phyloP scores from a whole-genome alignment of 2,113 vertebrate species.

The Heteronetta atricapilla region DNA sequence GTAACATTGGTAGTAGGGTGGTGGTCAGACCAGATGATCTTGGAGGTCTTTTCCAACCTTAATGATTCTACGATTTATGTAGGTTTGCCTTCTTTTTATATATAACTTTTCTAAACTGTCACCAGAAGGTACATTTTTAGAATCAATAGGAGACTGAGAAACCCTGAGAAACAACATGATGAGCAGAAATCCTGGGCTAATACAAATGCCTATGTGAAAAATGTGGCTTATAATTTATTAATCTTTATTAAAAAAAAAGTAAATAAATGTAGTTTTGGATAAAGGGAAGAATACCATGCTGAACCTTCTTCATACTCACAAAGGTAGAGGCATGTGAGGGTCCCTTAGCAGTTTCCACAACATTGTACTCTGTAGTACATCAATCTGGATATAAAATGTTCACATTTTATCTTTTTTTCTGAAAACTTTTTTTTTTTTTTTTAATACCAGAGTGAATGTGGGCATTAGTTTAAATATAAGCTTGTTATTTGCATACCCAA shows the following conservation, averaged over 20 bases:
- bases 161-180: background rate
- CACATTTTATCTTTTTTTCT: background rate
- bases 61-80: background rate
- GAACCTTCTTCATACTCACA: background rate
- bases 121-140: background rate
- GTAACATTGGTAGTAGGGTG: too few species aligned
- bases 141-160: background rate
- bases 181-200: background rate
- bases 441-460: background rate
- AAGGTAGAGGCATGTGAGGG: background rate
- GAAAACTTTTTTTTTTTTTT: background rate
- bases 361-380: fast-evolving
- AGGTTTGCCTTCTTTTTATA: background rate
- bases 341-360: background rate
- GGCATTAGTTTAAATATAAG: background rate
- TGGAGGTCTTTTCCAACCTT: too few species aligned
- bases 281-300: background rate
- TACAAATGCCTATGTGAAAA: background rate
- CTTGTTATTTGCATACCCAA: background rate
- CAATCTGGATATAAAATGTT: background rate
- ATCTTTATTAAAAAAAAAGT: background rate
- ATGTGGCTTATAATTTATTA: background rate
- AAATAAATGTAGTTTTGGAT: background rate
- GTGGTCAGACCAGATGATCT: too few species aligned
- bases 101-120: background rate